Evolutionary conservation across 2,888 invertebrate genomes (phyloP).

Genomic region (Nymphalis c-album): DNA sequence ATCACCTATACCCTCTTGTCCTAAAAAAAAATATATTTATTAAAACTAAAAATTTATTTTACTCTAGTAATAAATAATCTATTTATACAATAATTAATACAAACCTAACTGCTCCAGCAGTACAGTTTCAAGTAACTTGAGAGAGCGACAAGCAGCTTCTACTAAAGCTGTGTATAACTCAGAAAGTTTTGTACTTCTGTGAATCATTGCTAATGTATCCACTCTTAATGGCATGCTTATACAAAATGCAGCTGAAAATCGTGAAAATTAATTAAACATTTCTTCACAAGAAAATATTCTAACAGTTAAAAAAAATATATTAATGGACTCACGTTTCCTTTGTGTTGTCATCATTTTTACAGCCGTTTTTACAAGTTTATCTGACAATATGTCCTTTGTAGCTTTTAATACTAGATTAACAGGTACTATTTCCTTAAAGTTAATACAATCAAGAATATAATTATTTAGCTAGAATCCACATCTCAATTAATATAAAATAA

Average conservation of each 20-base stretch:
- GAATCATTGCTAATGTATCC: constrained; percentile 87
- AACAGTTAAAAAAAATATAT: not conserved
- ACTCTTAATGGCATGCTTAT: constrained; percentile 84
- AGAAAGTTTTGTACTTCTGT: constrained; percentile 82
- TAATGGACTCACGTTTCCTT: constrained; percentile 81
- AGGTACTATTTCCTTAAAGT: constrained; percentile 80
- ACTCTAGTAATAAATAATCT: not conserved
- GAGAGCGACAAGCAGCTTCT: constrained; percentile 87
- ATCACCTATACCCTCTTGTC: constrained; percentile 78
- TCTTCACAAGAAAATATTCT: not conserved
- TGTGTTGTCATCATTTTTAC: constrained; percentile 83
- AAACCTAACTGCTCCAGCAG: constrained; percentile 81
- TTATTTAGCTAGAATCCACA: not conserved
- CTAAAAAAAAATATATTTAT: constrained; percentile 41
- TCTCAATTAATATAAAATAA: not conserved
- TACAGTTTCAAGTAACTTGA: constrained; percentile 84
- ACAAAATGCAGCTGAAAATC: constrained; percentile 68
- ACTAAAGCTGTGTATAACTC: constrained; percentile 87
- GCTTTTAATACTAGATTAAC: constrained; percentile 83
- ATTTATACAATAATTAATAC: constrained; percentile 11
- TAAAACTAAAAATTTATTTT: too few species aligned
- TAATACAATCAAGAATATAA: not conserved
- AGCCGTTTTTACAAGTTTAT: constrained; percentile 77
- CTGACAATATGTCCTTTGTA: constrained; percentile 81
- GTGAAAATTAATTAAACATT: not conserved